Evolutionary conservation across 1,140 invertebrate species (phyloP), one percentile per base, ranked within the genome.

Genomic region (Thaumetopoea pityocampa): DNA sequence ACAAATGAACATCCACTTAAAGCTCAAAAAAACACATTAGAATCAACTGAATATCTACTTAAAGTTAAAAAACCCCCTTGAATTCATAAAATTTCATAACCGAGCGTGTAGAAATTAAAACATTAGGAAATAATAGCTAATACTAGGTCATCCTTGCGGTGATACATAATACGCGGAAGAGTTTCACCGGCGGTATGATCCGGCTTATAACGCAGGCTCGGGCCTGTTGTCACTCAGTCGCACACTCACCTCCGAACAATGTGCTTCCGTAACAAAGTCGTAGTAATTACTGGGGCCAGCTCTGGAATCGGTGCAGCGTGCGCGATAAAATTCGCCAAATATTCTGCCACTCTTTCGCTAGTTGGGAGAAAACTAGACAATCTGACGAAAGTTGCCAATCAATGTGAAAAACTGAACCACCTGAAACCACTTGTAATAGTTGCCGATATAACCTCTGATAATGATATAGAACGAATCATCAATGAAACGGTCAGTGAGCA

Each of bases 361-460:
- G 61, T 77, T 7, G 74, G 70, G 10, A 53, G 72, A 20, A 78
- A 78, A 26, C 34, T 26, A 1, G 46, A 72, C 2, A 74, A 76
- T 7, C 57, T 79, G 7, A 48, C 36, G 5, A 42, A 67, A 55
- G 77, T 90, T 6, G 87, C 87, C 0, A 67, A 85, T n/a, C 70
- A 90, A 43, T 95, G 93, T 60, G 73, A 87, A 51, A 38, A 65
- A 30, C 12, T 57, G 5, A 65, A 47, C 14, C 60, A 55, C 7
- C 33, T 32, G 1, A 55, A 59, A 62, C 87, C 90, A 1, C 65
- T 89, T 19, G 55, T 85, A 1, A 55, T 90, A 6, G 74, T 77
- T 22, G 92, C 89, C 1, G 92, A 94, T 58, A 53, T 94, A 14
- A 89, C 86, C 4, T 87, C 88, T 17, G 91, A 92, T 64, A 73